These are phyloP conservation scores for Synanthedon tipuliformis DNA, from an alignment of 2,888 invertebrate species.

Conservation along the genomic window DNA sequence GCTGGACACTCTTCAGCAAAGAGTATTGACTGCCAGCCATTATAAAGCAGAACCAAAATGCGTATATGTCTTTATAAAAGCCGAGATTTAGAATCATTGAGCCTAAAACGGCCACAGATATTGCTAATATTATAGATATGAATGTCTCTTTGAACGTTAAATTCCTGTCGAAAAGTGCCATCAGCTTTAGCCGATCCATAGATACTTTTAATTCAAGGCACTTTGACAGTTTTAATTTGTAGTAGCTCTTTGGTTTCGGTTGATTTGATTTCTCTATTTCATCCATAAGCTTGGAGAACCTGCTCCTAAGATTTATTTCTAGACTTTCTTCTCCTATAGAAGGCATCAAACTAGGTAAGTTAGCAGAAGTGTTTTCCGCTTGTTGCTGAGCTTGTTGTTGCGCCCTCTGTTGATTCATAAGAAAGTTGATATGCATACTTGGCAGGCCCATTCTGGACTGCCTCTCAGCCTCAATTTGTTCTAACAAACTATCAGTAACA, in stretches of 20 bases:
- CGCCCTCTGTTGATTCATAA: slow-evolving; percentile 52
- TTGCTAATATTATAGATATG: slow-evolving; percentile 84
- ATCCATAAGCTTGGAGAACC: slow-evolving; percentile 68
- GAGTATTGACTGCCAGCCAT: slow-evolving; percentile 98
- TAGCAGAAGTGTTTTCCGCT: slow-evolving; percentile 36
- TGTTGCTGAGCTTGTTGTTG: slow-evolving; percentile 41
- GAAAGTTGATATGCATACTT: slow-evolving; percentile 61
- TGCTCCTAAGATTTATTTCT: slow-evolving; percentile 65
- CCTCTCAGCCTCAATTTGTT: slow-evolving; percentile 60
- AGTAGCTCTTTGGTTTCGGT: slow-evolving; percentile 73
- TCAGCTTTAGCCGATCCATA: slow-evolving; percentile 91
- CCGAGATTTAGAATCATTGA: slow-evolving; percentile 84
- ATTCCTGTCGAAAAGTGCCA: slow-evolving; percentile 94
- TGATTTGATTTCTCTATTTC: slow-evolving; percentile 66
- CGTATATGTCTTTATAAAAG: slow-evolving; percentile 91
- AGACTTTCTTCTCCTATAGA: slow-evolving; percentile 69
- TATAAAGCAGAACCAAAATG: slow-evolving; percentile 96
- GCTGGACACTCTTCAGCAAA: slow-evolving; percentile 96
- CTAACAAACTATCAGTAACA: slow-evolving; percentile 58
- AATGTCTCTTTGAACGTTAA: slow-evolving; percentile 84
- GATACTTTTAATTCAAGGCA: slow-evolving; percentile 80
- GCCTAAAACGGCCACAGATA: slow-evolving; percentile 87
- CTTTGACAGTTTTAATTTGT: slow-evolving; percentile 80
- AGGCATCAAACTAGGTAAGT: slow-evolving; percentile 57
- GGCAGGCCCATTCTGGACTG: slow-evolving; percentile 60